Percentiles rank a stretch among this genome's conserved stretches.
Evolutionary conservation across 2,113 vertebrate species (phyloP).

Genomic region (Eleginops maclovinus): DNA sequence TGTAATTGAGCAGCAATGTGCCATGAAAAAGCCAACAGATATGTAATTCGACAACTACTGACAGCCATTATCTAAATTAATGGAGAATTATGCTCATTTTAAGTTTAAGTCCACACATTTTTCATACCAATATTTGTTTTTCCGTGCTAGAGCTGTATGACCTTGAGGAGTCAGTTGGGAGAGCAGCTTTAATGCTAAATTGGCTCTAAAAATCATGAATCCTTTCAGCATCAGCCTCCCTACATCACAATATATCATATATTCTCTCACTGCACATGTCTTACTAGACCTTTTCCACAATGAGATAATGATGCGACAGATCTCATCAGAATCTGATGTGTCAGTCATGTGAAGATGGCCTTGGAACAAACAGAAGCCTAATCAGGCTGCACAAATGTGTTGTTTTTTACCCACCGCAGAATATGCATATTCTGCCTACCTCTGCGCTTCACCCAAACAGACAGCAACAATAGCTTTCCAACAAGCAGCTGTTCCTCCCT

Average conservation of each 20-base stretch:
- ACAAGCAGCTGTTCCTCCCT: slow-evolving; percentile 36
- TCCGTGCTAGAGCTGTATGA: slow-evolving; percentile 29
- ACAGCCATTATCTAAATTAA: slow-evolving; percentile 10
- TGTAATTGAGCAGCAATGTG: neutral
- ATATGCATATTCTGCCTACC: slow-evolving; percentile 37
- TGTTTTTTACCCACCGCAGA: slow-evolving; percentile 35
- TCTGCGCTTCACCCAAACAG: slow-evolving; percentile 37
- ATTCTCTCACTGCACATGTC: neutral
- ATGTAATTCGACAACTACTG: slow-evolving; percentile 12
- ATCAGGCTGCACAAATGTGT: slow-evolving; percentile 45
- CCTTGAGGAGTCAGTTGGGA: slow-evolving; percentile 48
- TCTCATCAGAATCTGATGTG: slow-evolving; percentile 22
- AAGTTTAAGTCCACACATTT: neutral
- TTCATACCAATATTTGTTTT: slow-evolving; percentile 37
- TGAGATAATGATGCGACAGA: slow-evolving; percentile 16
- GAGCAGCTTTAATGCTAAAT: slow-evolving; percentile 31
- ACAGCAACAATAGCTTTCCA: slow-evolving; percentile 36
- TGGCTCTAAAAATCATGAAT: slow-evolving; percentile 25
- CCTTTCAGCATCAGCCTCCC: slow-evolving; percentile 8
- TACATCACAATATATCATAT: neutral
- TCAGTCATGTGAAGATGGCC: slow-evolving; percentile 16
- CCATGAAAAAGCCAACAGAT: slow-evolving; percentile 3
- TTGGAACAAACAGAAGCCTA: slow-evolving; percentile 31
- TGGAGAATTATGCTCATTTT: slow-evolving; percentile 2
- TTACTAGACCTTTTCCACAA: neutral